phyloP scores from a whole-genome alignment of 2,113 vertebrate genomes.

The Bubo blakistoni region DNA sequence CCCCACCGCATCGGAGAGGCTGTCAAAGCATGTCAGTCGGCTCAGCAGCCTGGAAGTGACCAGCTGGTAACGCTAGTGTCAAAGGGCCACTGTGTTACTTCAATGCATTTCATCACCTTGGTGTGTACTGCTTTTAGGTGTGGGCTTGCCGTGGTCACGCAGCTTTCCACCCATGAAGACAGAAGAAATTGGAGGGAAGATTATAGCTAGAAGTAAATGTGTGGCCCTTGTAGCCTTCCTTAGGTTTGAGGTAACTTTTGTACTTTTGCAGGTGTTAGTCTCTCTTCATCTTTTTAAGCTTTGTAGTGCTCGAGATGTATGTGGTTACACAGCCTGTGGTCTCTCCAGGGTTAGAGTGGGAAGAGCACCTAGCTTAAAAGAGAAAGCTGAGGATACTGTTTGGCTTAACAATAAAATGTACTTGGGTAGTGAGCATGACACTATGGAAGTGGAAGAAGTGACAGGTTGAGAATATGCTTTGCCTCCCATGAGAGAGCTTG shows the following conservation, averaged over 20 bases:
- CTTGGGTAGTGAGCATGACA: not conserved
- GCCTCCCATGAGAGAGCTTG: not conserved
- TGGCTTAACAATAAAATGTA: accelerated
- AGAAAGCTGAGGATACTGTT: not conserved
- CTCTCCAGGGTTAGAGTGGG: no score
- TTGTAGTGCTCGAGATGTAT: accelerated
- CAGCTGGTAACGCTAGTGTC: accelerated
- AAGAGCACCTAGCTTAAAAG: not conserved
- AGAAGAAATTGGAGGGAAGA: not conserved
- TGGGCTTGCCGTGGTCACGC: accelerated
- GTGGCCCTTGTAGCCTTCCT: not conserved
- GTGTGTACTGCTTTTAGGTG: not conserved
- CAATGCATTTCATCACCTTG: accelerated
- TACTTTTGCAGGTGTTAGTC: accelerated
- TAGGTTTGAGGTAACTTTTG: not conserved
- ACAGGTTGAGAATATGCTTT: not conserved
- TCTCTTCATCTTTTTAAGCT: not conserved
- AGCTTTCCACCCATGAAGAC: accelerated
- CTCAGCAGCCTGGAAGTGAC: accelerated
- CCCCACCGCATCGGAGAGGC: accelerated
- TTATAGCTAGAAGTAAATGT: not conserved
- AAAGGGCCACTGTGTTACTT: accelerated
- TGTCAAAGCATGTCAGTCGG: accelerated
- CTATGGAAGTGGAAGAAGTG: not conserved
- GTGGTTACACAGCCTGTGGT: accelerated